Base-by-base conservation (phyloP, 64 coral and sea anemone genomes). In the Cladopsammia gracilis region DNA sequence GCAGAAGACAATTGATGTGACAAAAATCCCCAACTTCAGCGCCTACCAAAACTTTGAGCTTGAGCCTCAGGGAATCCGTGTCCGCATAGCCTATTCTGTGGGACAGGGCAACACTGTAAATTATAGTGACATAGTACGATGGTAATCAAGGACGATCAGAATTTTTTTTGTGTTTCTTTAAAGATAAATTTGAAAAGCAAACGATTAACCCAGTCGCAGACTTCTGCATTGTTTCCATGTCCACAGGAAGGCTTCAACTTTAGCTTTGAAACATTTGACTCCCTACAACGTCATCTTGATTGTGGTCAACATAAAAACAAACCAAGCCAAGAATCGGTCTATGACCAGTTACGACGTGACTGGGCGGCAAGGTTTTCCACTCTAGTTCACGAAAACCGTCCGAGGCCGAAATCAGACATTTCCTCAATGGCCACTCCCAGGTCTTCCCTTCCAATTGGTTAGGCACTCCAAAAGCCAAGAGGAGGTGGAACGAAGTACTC, bases 11-110 rank as follows among this genome's bases (percentile, higher is more conserved):
- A 70, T 86, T 10, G 62, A 68, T 68, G 62, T 86, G 10, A 52
- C 46, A 19, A 86, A 86, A 86, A 86, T 86, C 66, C 45, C 62
- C 49, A 49, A 86, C 64, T 86, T 86, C 62, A 86, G 83, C 43
- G 44, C 62, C 9, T 51, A 69, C 83, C 46, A 86, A 18, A 71
- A 86, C 67, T 86, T 86, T 26, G 62, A 86, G 44, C 70, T 53
- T 44, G 61, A 50, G 14, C 20, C 43, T 25, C 16, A 10, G 51
- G 45, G 64, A 86, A 57, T 86, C 9, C 50, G 53, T 25, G 52
- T 45, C 5, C 73, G 42, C 34, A 80, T 62, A 19, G 77, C 77
- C 14, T 80, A 80, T 15, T 46, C 57, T 80, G 57, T 80, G 52
- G 54, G 77, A 59, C 77, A 34, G 12, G 77, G 77, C 15, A 60